These are phyloP conservation scores for Pocillopora damicornis DNA, from an alignment of 64 coral and sea anemone species.

Conservation along the genomic window DNA sequence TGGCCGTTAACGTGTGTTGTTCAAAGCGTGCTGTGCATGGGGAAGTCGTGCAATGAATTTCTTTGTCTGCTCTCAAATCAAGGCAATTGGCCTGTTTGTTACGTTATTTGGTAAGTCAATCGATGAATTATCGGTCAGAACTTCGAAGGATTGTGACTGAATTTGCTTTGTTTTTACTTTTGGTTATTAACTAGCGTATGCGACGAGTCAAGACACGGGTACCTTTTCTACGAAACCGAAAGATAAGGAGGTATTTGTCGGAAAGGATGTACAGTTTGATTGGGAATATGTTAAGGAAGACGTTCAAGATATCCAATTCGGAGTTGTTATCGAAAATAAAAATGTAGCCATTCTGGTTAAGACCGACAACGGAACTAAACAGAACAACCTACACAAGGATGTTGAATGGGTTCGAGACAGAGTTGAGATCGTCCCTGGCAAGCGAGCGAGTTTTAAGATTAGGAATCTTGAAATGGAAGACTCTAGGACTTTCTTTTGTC, in stretches of 20 bases:
- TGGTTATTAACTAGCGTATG: background rate
- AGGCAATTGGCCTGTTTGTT: conserved; percentile 15
- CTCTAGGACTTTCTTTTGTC: conserved; percentile 9
- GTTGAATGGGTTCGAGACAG: background rate
- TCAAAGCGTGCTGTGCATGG: conserved; percentile 1
- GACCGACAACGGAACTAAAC: background rate
- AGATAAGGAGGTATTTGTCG: conserved; percentile 31
- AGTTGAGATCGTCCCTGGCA: background rate
- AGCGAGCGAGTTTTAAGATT: conserved; percentile 23
- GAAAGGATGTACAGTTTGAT: conserved; percentile 17
- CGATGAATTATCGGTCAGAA: background rate
- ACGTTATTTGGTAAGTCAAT: conserved; percentile 31
- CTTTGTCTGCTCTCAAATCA: conserved; percentile 24
- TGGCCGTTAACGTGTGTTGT: background rate
- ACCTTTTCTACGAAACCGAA: conserved; percentile 1
- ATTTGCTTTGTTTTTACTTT: background rate
- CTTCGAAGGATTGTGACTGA: background rate
- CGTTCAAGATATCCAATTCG: background rate
- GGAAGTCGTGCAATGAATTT: background rate
- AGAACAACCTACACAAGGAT: background rate
- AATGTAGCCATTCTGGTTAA: background rate
- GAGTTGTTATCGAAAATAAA: background rate
- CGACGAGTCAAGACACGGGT: background rate
- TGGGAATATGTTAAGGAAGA: background rate
- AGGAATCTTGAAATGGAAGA: background rate